Percentiles rank a stretch among this genome's conserved stretches.
These are phyloP conservation scores for Chaenodraco wilsoni DNA, from an alignment of 2,797 vertebrate species.

Conservation along the genomic window DNA sequence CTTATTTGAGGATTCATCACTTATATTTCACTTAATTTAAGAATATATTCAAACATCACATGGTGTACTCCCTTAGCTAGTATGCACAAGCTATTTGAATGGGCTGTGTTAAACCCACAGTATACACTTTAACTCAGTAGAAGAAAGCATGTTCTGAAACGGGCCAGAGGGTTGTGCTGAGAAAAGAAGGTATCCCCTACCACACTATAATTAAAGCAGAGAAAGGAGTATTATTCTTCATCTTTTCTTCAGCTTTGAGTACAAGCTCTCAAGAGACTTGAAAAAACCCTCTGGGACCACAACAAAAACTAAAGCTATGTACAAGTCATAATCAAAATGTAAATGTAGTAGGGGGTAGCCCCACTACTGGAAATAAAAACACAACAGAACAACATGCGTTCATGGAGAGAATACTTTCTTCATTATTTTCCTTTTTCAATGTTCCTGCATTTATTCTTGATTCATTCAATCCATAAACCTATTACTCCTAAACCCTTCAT, in stretches of 20 bases:
- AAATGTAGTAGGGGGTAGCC: slow-evolving; percentile 30
- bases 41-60: background rate
- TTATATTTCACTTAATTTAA: background rate
- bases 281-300: slow-evolving; percentile 27
- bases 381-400: slow-evolving; percentile 17
- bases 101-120: background rate
- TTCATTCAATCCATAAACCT: slow-evolving; percentile 29
- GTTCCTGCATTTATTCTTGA: slow-evolving; percentile 29
- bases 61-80: background rate
- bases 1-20: background rate
- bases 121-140: background rate
- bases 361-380: slow-evolving; percentile 27
- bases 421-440: slow-evolving; percentile 27
- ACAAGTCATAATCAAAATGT: slow-evolving; percentile 56
- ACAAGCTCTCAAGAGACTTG: slow-evolving; percentile 21
- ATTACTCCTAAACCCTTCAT: slow-evolving; percentile 44
- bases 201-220: slow-evolving; percentile 14
- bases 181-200: slow-evolving; percentile 8
- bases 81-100: rapidly evolving
- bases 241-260: slow-evolving; percentile 31
- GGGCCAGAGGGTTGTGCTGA: slow-evolving; percentile 10
- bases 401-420: slow-evolving; percentile 12
- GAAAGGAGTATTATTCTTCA: slow-evolving; percentile 19
- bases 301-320: slow-evolving; percentile 36
- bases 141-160: background rate